Evolutionary conservation across 23 tunicate genomes (phyloP), one percentile per base, ranked within the genome.

Genomic region (Styela clava): DNA sequence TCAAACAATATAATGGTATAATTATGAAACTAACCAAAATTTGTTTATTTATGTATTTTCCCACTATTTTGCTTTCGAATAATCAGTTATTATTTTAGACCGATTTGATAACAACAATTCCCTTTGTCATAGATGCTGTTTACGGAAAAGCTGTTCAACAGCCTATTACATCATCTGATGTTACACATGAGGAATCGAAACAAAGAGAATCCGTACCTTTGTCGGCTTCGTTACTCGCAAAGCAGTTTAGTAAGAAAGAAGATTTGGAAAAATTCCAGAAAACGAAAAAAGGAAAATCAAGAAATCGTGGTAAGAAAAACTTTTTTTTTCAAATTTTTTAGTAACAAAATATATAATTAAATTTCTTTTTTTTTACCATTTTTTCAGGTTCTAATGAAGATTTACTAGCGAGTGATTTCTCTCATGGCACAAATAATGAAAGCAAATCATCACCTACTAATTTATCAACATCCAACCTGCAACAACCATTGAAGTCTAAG

Each of bases 91-190:
- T n/a, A n/a, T n/a, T n/a, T n/a, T n/a, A n/a, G n/a, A n/a, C n/a
- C n/a, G n/a, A n/a, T n/a, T n/a, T n/a, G n/a, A n/a, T n/a, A n/a
- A n/a, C n/a, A n/a, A n/a, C n/a, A n/a, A n/a, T n/a, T n/a, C n/a
- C n/a, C n/a, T n/a, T n/a, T n/a, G 36, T 18, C 2, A 24, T 34
- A 86, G 89, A 79, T 35, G 89, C 85, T 7, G 80, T 86, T 18
- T 69, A 68, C 61, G 89, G 89, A 5, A 83, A 64, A 5, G 89
- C 89, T 64, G 89, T 86, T 0, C 79, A 73, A 70, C 84, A 86
- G 24, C 79, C 79, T 16, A 79, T 79, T 37, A 19, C 34, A 1
- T 71, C 85, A 22, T 74, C 84, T 2, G 89, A 79, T 22, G 72
- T 69, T 5, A 16, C 44, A 24, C 12, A 44, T 0, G 81, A 76